Base-by-base conservation (phyloP, 2,113 vertebrate genomes). In the Lampris megalopsis region DNA sequence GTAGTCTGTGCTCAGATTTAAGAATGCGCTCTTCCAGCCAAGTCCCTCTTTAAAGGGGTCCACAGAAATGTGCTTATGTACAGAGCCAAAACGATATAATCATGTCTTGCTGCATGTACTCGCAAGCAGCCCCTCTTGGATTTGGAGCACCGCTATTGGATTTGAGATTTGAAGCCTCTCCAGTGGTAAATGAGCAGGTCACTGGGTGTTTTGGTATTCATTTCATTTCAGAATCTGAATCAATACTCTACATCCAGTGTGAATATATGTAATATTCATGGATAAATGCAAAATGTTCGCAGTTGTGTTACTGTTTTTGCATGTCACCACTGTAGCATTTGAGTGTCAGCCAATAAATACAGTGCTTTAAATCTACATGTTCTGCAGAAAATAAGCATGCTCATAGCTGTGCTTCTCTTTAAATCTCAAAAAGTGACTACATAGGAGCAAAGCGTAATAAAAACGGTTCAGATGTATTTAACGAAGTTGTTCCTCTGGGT, bases 291-390 rank as follows among this genome's bases (percentile, higher is more conserved):
- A 65, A 72, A 60, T 6, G 64, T 49, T 40, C 24, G 35, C 9
- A 59, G 42, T 69, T 63, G 62, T 24, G 73, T 43, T 71, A 52
- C 9, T 60, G n/a, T 62, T 69, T 24, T 24, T 24, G 24, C 24
- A 24, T 48, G 43, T 71, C 13, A 35, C 36, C 47, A 59, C n/a
- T 47, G 38, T 37, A 57, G 71, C 56, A 52, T 52, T 63, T 58
- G 60, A 8, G n/a, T 50, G n/a, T 63, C 8, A 56, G 61, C 53
- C 13, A 73, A 37, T 70, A 74, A 13, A 38, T 47, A 53, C 43
- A 79, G 75, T 61, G 49, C 38, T 48, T 80, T 47, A 38, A 66
- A 74, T 71, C 71, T 80, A 79, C 71, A 90, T 75, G 73, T 68
- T 63, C 5, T 10, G 60, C 13, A 43, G 35, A 36, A 63, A 53